A percentile compares a stretch with the other conserved stretches of the same genome.
phyloP scores from a whole-genome alignment of 1,140 invertebrate genomes.

The Fopius arisanus region DNA sequence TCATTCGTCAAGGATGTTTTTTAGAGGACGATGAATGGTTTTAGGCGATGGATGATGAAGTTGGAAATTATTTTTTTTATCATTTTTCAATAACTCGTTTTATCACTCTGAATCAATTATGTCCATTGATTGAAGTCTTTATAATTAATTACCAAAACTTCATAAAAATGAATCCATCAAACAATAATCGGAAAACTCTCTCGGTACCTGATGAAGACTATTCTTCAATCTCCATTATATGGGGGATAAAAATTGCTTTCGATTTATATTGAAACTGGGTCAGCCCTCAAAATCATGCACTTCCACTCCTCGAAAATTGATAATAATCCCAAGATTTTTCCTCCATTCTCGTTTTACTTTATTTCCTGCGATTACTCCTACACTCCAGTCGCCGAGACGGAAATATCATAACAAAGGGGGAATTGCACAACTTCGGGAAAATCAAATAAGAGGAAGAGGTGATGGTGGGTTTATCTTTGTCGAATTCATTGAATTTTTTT shows the following conservation, averaged over 20 bases:
- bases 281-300: not conserved
- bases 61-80: no score
- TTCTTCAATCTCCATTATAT: no score
- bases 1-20: no score
- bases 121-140: no score
- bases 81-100: no score
- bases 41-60: no score
- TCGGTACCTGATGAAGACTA: no score
- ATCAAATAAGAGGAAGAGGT: not conserved
- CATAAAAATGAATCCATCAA: no score
- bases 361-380: not conserved
- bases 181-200: no score
- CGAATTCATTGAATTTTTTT: not conserved
- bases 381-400: not conserved
- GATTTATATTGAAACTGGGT: not conserved
- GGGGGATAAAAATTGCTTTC: not conserved
- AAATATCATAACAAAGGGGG: not conserved
- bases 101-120: no score
- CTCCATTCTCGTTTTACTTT: not conserved
- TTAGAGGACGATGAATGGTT: no score
- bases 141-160: no score
- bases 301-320: not conserved
- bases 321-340: not conserved
- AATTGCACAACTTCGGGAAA: not conserved
- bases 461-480: not conserved